These are phyloP conservation scores for Notarius lentiginosus DNA, from an alignment of 2,113 vertebrate genomes.

Conservation along the genomic window DNA sequence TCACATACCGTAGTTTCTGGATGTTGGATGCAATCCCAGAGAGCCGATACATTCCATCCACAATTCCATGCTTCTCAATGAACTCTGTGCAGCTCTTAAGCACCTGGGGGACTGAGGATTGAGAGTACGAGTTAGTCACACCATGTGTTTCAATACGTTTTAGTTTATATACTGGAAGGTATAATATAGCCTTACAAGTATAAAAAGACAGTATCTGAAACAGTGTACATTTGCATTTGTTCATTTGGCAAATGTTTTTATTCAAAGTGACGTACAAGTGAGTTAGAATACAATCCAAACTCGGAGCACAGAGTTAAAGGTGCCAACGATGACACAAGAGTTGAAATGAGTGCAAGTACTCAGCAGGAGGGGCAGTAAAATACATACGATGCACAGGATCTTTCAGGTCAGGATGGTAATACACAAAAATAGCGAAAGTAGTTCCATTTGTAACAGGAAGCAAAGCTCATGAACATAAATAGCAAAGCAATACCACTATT, in stretches of 20 bases:
- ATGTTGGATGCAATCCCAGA: constrained; percentile 98
- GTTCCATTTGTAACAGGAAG: background rate
- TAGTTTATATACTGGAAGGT: background rate
- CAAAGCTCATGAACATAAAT: background rate
- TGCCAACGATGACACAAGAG: background rate
- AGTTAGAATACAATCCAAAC: background rate
- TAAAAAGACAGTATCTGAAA: background rate
- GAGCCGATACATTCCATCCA: constrained; percentile 96
- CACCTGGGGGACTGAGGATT: constrained; percentile 88
- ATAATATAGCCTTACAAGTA: background rate
- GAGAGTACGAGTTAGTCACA: constrained; percentile 8
- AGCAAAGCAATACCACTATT: background rate
- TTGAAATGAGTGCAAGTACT: background rate
- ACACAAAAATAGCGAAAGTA: background rate
- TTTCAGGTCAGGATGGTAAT: background rate
- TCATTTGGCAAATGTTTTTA: background rate
- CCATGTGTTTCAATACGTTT: background rate
- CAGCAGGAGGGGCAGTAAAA: background rate
- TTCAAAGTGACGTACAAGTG: background rate
- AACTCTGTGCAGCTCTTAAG: constrained; percentile 98
- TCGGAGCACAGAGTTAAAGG: background rate
- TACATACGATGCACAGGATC: background rate
- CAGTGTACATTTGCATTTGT: background rate
- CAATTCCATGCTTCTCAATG: constrained; percentile 95
- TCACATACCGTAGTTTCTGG: constrained; percentile 90